Base-by-base conservation (phyloP, 2,113 vertebrate species). In the Chaenocephalus aceratus region DNA sequence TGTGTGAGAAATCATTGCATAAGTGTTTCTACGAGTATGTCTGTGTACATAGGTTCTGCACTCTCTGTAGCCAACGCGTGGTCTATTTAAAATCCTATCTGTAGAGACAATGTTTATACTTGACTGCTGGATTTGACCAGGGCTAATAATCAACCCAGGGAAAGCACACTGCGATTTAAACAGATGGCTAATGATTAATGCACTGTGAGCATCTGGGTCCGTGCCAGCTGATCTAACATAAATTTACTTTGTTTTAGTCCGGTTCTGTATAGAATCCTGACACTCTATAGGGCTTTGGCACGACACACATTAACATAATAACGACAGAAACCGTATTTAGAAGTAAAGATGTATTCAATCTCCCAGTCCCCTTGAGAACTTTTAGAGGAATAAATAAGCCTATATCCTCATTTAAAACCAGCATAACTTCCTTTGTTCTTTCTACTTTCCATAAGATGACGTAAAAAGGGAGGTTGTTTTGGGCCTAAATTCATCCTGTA, bases 111-210 rank as follows among this genome's bases (percentile, higher is more conserved):
- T 26, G 48, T 77, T 82, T 51, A 89, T 65, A 52, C 70, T 23
- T 53, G 13, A 72, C 67, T 10, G 49, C 64, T 67, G 72, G 44
- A 70, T 71, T 79, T 82, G 60, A 75, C 83, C 73, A 3, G 13
- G 18, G 88, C 62, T 90, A 91, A 91, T 91, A 63, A 92, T 90
- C 84, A 88, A 87, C 85, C 73, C 48, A 10, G 66, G 14, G 51
- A 54, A 56, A 77, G 73, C 77, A 63, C 80, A 75, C 66, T 54
- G 84, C 10, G 62, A 78, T 89, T 88, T 79, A 85, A 86, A 83
- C 76, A 8, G 73, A 56, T 72, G 72, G 88, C 68, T 91, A 91
- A 92, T 94, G 86, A 92, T 91, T 92, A 82, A 92, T 84, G 82
- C 76, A 84, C 18, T 36, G 58, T 72, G 44, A 46, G 26, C 69